Conservation (phyloP, 2,113 vertebrate genomes). For the Uria lomvia region DNA sequence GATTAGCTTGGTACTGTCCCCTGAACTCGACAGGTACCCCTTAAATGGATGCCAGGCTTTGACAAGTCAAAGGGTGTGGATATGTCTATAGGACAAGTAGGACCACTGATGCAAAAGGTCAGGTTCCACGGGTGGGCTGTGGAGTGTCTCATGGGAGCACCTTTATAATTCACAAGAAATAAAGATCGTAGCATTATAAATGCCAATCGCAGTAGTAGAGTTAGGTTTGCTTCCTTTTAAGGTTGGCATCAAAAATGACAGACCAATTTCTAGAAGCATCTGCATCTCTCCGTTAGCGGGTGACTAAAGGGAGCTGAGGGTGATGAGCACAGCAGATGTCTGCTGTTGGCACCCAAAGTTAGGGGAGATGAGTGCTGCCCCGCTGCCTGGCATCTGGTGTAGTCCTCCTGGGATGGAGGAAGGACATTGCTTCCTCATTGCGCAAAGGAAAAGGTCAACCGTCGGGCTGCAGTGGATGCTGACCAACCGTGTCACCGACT, state of each 20-base stretch:
- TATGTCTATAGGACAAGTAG: background rate
- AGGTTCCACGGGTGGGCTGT: background rate
- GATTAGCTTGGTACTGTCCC: background rate
- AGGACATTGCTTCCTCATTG: background rate
- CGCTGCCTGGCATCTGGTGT: background rate
- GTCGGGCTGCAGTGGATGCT: background rate
- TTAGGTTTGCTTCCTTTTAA: background rate
- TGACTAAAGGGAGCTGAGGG: background rate
- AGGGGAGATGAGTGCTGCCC: background rate
- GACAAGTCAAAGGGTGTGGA: fast-evolving
- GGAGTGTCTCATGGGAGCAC: background rate
- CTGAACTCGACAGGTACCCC: background rate
- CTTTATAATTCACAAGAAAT: background rate
- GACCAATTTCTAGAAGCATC: background rate
- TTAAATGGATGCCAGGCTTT: background rate
- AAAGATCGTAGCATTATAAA: background rate
- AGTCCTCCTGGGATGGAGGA: background rate
- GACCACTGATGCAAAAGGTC: background rate
- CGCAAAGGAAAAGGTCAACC: background rate
- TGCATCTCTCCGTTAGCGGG: fast-evolving
- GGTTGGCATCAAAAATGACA: background rate
- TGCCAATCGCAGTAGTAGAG: fast-evolving
- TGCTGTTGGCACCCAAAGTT: background rate
- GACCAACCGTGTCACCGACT: background rate
- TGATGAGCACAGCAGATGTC: background rate